These are phyloP conservation scores for Novumbra hubbsi DNA, from an alignment of 2,797 vertebrate genomes.

Conservation along the genomic window DNA sequence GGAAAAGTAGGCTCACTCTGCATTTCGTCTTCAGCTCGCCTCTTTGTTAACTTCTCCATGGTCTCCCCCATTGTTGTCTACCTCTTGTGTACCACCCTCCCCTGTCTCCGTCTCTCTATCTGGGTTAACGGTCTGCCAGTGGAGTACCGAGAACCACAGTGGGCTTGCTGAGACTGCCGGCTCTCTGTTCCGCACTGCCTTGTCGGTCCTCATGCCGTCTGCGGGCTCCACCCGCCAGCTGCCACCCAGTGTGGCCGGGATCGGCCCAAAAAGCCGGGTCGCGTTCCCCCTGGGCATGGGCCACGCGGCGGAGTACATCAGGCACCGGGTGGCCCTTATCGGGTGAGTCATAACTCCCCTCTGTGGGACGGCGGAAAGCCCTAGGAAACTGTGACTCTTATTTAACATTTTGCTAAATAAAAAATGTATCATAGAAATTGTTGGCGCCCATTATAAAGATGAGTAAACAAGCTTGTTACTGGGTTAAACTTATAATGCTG, in stretches of 20 bases:
- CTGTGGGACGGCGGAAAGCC: not conserved
- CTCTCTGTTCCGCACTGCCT: conserved; percentile 77
- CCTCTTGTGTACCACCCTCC: conserved; percentile 4
- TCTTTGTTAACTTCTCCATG: conserved; percentile 61
- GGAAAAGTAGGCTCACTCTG: conserved; percentile 49
- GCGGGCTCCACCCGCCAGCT: conserved; percentile 88
- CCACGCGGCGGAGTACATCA: conserved; percentile 90
- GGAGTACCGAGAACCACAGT: conserved; percentile 91
- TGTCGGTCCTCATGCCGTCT: conserved; percentile 84
- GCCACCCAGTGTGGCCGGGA: conserved; percentile 87
- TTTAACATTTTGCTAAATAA: not conserved
- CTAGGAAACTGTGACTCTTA: not conserved
- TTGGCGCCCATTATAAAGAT: not conserved
- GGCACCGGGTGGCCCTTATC: conserved; percentile 88
- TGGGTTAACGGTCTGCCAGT: conserved; percentile 71
- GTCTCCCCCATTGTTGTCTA: conserved; percentile 31
- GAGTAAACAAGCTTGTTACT: not conserved
- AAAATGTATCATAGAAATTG: not conserved
- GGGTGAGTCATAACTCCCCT: conserved; percentile 76
- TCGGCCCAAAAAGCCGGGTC: conserved; percentile 84
- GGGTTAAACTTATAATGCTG: too few species aligned
- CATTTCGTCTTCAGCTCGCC: conserved; percentile 49
- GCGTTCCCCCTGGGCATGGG: conserved; percentile 91
- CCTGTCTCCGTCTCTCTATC: conserved; percentile 13
- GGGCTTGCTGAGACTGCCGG: conserved; percentile 87